Evolutionary conservation across 1,140 invertebrate genomes (phyloP), one percentile per base, ranked within the genome.

Genomic region (Hylyphantes graminicola): DNA sequence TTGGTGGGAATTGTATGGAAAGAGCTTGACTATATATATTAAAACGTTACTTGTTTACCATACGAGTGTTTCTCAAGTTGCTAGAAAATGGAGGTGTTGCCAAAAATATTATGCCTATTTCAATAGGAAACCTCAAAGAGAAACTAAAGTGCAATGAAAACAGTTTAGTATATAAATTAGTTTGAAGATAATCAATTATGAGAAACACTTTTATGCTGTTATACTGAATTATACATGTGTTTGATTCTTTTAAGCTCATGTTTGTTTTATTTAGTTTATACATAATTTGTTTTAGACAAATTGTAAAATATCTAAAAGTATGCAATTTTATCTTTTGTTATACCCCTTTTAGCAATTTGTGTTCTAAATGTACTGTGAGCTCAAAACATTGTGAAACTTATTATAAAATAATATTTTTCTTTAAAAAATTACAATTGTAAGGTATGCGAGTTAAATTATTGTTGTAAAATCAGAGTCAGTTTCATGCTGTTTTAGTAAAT

Each of bases 21-120:
- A 68, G 65, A 70, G 68, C 68, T 70, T 70, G 6, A 53, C 54
- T 70, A 70, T 67, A 13, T n/a, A n/a, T n/a, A n/a, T n/a, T n/a
- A n/a, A n/a, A n/a, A 67, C 21, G 51, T 70, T 48, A 51, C 65
- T 67, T 51, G 10, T 68, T 15, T 68, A 50, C 35, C n/a, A 15
- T 48, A 68, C 4, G 10, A 15, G 65, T 68, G 13, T 68, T n/a
- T n/a, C 35, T 0, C 0, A 68, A n/a, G 8, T 7, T 68, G 35
- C 48, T 51, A 12, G 12, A 50, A 50, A 68, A 15, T 8, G 8
- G 11, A 15, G 11, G 48, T 68, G 13, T 68, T 19, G 9, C 15
- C 21, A 9, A 7, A 15, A 48, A 68, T 0, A 51, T 15, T 50
- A n/a, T 21, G 0, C 11, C 12, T 65, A 65, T 15, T 68, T 12